Conservation (phyloP, 2,113 vertebrate genomes). For the Lophura nycthemera region DNA sequence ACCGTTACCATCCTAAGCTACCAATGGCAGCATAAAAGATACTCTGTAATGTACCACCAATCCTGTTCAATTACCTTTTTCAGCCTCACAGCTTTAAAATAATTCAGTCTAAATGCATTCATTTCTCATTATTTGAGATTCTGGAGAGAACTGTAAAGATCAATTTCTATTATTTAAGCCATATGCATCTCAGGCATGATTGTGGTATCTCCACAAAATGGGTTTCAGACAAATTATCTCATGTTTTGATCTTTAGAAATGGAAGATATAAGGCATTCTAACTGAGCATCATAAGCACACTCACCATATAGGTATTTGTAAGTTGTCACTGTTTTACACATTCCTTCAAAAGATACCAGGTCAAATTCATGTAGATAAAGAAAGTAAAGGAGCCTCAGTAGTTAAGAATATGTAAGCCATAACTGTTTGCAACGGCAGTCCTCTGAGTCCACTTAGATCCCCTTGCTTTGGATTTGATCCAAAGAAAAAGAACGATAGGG, state of each 20-base stretch:
- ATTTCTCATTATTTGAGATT: background rate
- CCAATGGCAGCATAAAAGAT: background rate
- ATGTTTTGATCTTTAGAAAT: background rate
- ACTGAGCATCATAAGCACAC: background rate
- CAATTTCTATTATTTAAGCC: background rate
- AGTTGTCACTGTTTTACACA: background rate
- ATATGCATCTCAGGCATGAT: background rate
- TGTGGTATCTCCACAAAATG: background rate
- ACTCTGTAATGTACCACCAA: background rate
- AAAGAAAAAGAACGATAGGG: background rate
- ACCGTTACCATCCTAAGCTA: background rate
- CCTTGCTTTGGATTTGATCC: background rate
- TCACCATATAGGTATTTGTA: background rate
- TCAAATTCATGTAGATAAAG: background rate
- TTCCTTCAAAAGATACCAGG: background rate
- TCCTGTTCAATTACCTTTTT: background rate
- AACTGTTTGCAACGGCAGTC: background rate
- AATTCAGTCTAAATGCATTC: background rate
- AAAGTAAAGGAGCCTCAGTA: background rate
- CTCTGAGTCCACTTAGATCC: background rate
- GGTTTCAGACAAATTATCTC: background rate
- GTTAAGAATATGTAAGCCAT: background rate
- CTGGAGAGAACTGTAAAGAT: background rate
- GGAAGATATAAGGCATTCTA: background rate
- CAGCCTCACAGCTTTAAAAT: background rate